A percentile compares a stretch with the other conserved stretches of the same genome.
Conservation (phyloP, 2,113 vertebrate species). For the Mystacornis crossleyi region DNA sequence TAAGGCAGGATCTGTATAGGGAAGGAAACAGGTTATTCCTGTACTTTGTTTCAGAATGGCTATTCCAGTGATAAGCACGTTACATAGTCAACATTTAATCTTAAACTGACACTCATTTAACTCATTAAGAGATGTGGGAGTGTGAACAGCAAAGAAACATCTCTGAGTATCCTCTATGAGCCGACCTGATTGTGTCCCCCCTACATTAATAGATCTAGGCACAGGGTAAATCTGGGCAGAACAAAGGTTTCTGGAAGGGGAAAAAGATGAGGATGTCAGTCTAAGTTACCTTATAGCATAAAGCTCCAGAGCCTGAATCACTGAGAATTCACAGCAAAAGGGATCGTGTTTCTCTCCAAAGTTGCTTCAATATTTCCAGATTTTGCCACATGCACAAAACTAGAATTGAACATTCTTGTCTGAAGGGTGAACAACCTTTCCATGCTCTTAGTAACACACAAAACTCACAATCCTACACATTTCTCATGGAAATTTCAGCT, state of each 20-base stretch:
- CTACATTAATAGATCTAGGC: not conserved
- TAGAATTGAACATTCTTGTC: not conserved
- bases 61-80: not conserved
- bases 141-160: not conserved
- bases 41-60: not conserved
- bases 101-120: not conserved
- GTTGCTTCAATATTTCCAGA: not conserved
- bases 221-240: not conserved
- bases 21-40: not conserved
- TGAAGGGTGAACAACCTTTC: not conserved
- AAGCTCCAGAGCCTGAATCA: not conserved
- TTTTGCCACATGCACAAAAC: not conserved
- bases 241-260: not conserved
- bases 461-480: not conserved
- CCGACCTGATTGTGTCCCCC: not conserved
- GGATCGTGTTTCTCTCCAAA: not conserved
- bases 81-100: not conserved
- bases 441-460: not conserved
- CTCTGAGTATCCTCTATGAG: not conserved
- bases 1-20: not conserved
- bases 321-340: not conserved
- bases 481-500: not conserved
- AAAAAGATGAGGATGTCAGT: not conserved
- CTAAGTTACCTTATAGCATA: not conserved
- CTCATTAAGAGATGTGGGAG: not conserved